phyloP scores from a whole-genome alignment of 2,888 invertebrate species.

The Odontothrips loti region DNA sequence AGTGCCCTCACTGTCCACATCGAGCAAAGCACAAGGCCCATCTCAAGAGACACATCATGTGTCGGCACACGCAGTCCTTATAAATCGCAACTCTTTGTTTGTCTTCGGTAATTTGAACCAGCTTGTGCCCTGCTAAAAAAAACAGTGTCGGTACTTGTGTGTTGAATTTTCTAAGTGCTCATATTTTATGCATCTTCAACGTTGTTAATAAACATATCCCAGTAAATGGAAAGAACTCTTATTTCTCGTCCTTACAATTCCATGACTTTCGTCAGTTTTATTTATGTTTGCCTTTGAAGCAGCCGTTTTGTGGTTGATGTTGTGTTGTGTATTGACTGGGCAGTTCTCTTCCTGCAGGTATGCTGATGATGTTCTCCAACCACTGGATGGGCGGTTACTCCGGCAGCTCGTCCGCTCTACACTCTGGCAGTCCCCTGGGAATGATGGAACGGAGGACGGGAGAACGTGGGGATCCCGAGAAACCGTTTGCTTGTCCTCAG shows the following conservation, averaged over 20 bases:
- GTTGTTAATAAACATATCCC: background rate
- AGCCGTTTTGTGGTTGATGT: background rate
- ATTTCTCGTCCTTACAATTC: too few species aligned
- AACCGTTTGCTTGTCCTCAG: conserved; percentile 54
- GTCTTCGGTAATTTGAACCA: too few species aligned
- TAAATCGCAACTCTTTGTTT: too few species aligned
- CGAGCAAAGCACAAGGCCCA: conserved; percentile 33
- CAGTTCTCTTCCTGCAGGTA: background rate
- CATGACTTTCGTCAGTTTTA: too few species aligned
- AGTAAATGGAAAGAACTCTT: too few species aligned
- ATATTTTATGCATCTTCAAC: background rate
- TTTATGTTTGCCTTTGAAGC: too few species aligned
- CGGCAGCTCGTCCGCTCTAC: too few species aligned
- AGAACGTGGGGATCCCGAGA: conserved; percentile 38
- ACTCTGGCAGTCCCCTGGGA: background rate
- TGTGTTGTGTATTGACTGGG: background rate
- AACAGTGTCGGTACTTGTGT: too few species aligned
- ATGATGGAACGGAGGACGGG: background rate
- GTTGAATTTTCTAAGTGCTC: background rate
- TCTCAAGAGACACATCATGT: conserved; percentile 34
- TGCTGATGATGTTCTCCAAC: background rate
- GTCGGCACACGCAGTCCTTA: conserved; percentile 27
- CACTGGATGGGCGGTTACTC: background rate
- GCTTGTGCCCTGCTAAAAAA: too few species aligned
- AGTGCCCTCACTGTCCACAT: conserved; percentile 41